phyloP scores from a whole-genome alignment of 2,888 invertebrate species.

The Parapristionchus giblindavisi region DNA sequence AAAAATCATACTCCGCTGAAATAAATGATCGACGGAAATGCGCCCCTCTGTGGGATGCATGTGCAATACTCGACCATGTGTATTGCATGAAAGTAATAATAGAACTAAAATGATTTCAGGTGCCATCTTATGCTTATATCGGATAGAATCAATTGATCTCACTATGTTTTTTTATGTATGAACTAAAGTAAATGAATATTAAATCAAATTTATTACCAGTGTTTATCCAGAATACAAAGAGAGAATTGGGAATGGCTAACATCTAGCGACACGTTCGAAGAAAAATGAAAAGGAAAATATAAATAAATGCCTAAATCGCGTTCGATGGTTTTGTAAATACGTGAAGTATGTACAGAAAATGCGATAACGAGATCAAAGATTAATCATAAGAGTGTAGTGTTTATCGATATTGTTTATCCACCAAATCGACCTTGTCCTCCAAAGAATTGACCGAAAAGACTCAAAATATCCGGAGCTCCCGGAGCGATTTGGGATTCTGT shows the following conservation, averaged over 20 bases:
- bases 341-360: constrained; percentile 10
- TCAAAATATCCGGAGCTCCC: constrained; percentile 45
- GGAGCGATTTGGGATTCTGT: background rate
- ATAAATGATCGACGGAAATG: no score
- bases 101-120: background rate
- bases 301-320: background rate
- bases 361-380: background rate
- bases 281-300: background rate
- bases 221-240: constrained; percentile 1
- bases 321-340: background rate
- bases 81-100: background rate
- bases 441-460: constrained; percentile 49
- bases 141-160: no score
- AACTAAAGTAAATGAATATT: background rate
- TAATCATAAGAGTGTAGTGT: background rate
- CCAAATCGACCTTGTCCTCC: constrained; percentile 42
- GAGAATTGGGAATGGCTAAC: background rate
- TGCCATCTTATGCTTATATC: constrained; percentile 9
- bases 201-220: background rate
- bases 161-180: no score
- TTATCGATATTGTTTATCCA: background rate
- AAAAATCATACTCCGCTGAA: no score
- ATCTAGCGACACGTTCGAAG: constrained; percentile 13
- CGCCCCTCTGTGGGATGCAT: no score
- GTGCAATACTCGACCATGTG: no score